Conservation (phyloP, 2,888 invertebrate species). For the Hoplodrina ambigua region DNA sequence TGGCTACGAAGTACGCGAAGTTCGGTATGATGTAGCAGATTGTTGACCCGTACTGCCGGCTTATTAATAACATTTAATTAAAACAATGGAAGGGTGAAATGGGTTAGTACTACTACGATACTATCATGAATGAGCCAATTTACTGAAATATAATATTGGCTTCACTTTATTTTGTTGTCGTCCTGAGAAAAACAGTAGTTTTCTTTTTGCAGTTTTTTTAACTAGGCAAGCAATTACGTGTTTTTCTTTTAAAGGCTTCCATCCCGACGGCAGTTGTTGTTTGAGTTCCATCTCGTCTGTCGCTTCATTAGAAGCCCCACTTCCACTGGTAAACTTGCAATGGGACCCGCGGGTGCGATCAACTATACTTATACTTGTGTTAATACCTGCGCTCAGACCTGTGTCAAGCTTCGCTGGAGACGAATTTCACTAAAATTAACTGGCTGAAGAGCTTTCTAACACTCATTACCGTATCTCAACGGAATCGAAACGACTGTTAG, state of each 20-base stretch:
- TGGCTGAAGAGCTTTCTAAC: slow-evolving; percentile 71
- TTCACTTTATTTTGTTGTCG: slow-evolving; percentile 8
- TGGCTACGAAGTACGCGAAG: slow-evolving; percentile 65
- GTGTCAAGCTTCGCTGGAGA: slow-evolving; percentile 78
- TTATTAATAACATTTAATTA: slow-evolving; percentile 40
- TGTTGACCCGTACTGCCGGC: slow-evolving; percentile 44
- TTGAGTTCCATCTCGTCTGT: slow-evolving; percentile 47
- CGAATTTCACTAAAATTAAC: slow-evolving; percentile 75
- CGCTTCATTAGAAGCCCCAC: slow-evolving; percentile 71
- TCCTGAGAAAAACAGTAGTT: slow-evolving; percentile 11
- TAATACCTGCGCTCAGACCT: slow-evolving; percentile 75
- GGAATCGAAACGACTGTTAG: slow-evolving; percentile 36
- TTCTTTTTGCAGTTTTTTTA: slow-evolving; percentile 25
- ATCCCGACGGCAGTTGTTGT: slow-evolving; percentile 23
- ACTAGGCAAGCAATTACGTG: slow-evolving; percentile 41
- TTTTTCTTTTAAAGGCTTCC: slow-evolving; percentile 51
- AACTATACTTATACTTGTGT: slow-evolving; percentile 80
- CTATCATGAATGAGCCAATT: slow-evolving; percentile 13
- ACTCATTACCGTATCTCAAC: slow-evolving; percentile 58
- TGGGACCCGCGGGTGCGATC: slow-evolving; percentile 80
- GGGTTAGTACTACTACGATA: slow-evolving; percentile 24
- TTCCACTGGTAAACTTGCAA: slow-evolving; percentile 74
- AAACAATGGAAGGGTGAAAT: slow-evolving; percentile 25
- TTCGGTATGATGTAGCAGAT: slow-evolving; percentile 54
- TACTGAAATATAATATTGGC: background rate